phyloP scores from a whole-genome alignment of 2,113 vertebrate genomes.

The Seriola aureovittata region DNA sequence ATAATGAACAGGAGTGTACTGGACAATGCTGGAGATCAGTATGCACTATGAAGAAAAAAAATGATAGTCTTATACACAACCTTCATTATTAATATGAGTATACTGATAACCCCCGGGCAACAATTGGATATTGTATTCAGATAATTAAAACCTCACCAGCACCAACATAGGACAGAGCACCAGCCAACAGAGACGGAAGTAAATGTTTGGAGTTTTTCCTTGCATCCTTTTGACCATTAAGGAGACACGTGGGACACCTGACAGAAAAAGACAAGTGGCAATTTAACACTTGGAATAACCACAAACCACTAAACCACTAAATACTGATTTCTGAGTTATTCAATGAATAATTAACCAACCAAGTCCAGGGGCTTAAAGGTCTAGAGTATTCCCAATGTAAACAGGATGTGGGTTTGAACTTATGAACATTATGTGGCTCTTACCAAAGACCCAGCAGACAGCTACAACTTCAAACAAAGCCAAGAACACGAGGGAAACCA shows the following conservation, averaged over 20 bases:
- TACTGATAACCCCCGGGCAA: neutral
- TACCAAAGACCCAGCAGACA: constrained; percentile 84
- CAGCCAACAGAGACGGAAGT: constrained; percentile 81
- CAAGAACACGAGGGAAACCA: constrained; percentile 83
- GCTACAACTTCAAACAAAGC: constrained; percentile 84
- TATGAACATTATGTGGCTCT: constrained; percentile 8
- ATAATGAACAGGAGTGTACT: constrained; percentile 81
- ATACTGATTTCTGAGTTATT: neutral
- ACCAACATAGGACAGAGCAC: constrained; percentile 79
- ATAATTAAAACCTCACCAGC: constrained; percentile 73
- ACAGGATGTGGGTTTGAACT: neutral
- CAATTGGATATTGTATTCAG: neutral
- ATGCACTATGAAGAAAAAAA: constrained; percentile 71
- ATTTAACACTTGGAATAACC: neutral
- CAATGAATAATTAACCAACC: neutral
- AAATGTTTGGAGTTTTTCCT: constrained; percentile 77
- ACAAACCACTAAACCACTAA: neutral
- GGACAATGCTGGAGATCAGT: constrained; percentile 77
- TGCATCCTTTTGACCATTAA: constrained; percentile 79
- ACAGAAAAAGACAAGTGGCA: constrained; percentile 5
- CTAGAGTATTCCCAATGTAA: neutral
- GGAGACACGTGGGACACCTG: constrained; percentile 75
- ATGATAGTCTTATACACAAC: neutral
- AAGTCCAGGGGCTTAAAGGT: neutral
- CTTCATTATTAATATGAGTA: neutral